These are phyloP conservation scores for Sycophila texana DNA, from an alignment of 2,888 invertebrate genomes.

Conservation along the genomic window DNA sequence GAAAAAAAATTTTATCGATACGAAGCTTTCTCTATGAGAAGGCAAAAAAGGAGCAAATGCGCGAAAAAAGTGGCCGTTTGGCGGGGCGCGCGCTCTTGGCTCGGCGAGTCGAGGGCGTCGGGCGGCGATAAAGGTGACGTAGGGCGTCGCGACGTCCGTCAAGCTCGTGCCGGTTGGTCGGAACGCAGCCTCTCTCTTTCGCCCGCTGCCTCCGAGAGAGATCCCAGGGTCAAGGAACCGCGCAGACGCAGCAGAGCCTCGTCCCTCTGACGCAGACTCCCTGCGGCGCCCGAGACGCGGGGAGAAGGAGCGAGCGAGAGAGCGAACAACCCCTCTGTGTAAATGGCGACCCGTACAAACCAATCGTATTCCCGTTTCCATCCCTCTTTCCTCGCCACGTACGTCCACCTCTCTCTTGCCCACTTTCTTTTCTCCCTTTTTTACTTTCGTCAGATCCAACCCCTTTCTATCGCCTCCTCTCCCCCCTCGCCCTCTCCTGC, in stretches of 20 bases:
- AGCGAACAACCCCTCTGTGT: conserved; percentile 65
- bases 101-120: conserved; percentile 62
- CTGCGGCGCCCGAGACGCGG: conserved; percentile 62
- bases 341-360: conserved; percentile 76
- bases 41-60: neutral
- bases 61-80: conserved; percentile 33
- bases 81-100: conserved; percentile 50
- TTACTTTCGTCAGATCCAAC: conserved; percentile 39
- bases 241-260: conserved; percentile 65
- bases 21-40: neutral
- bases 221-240: conserved; percentile 56
- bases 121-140: conserved; percentile 71
- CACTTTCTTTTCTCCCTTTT: conserved; percentile 51
- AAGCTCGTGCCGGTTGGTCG: conserved; percentile 71
- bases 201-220: neutral
- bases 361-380: conserved; percentile 76
- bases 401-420: conserved; percentile 37
- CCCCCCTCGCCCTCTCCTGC: neutral
- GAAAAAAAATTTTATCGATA: too few species aligned
- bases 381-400: conserved; percentile 68
- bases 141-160: conserved; percentile 75
- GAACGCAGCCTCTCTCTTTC: conserved; percentile 56
- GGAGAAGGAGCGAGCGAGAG: conserved; percentile 29
- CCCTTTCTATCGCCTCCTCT: conserved; percentile 4
- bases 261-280: conserved; percentile 69